Conservation (phyloP, 2,888 invertebrate genomes). For the Salticus scenicus region DNA sequence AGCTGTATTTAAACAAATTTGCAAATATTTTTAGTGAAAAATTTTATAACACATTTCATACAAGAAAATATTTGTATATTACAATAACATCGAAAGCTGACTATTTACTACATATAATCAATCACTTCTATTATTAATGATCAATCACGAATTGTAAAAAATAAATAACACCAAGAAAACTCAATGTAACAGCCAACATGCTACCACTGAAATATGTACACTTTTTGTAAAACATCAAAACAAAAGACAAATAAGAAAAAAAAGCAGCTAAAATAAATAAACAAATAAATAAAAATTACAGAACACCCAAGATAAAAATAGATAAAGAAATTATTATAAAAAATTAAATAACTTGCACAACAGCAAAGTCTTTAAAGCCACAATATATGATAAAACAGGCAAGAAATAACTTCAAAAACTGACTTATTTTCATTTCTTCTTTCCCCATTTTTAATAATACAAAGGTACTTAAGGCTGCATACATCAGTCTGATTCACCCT, state of each 20-base stretch:
- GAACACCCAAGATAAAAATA: not conserved
- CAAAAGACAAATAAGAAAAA: not conserved
- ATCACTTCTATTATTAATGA: not conserved
- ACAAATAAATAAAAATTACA: not conserved
- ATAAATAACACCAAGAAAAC: not conserved
- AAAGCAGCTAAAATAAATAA: not conserved
- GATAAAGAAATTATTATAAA: not conserved
- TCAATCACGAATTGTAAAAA: not conserved
- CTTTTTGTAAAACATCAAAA: not conserved
- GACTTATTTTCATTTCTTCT: too few species aligned
- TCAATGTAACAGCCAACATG: not conserved
- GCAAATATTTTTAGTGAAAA: too few species aligned
- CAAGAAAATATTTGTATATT: not conserved
- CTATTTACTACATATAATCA: not conserved
- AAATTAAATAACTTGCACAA: conserved; percentile 10
- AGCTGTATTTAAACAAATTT: too few species aligned
- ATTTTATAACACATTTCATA: too few species aligned
- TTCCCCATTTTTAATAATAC: too few species aligned
- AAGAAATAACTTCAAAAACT: too few species aligned
- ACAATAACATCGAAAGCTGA: not conserved
- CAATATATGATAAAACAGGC: not conserved
- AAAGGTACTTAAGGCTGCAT: too few species aligned
- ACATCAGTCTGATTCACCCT: too few species aligned
- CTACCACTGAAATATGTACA: not conserved
- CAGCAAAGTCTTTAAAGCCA: conserved; percentile 9